Evolutionary conservation across 2,888 invertebrate species (phyloP).

Genomic region (Leptinotarsa haldemani): DNA sequence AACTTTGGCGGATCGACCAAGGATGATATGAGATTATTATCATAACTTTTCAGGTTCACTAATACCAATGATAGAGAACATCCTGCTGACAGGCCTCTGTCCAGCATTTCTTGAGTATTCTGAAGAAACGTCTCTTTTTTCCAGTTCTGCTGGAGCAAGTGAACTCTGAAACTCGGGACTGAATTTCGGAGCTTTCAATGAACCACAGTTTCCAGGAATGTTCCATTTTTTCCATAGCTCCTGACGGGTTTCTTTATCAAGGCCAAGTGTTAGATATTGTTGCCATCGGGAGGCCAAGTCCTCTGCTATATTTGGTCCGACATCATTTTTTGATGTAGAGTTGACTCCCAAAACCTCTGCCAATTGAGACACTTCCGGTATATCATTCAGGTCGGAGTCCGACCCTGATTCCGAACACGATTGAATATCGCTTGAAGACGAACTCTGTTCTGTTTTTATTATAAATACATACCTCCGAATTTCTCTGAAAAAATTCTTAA

Average conservation of each 20-base stretch:
- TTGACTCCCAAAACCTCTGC: not conserved
- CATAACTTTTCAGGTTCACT: too few species aligned
- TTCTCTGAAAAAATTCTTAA: too few species aligned
- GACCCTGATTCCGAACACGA: too few species aligned
- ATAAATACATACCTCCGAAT: too few species aligned
- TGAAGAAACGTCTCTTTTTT: not conserved
- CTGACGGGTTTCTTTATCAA: not conserved
- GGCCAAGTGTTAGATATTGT: not conserved
- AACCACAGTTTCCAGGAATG: not conserved
- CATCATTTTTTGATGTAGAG: not conserved
- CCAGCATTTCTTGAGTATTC: not conserved
- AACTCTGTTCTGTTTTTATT: too few species aligned
- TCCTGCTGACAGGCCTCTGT: not conserved
- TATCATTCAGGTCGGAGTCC: too few species aligned
- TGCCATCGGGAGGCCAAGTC: not conserved
- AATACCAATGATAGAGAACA: too few species aligned
- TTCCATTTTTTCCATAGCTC: not conserved
- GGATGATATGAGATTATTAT: too few species aligned
- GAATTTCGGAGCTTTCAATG: not conserved
- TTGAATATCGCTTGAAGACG: too few species aligned
- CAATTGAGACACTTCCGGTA: not conserved
- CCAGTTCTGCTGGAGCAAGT: not conserved
- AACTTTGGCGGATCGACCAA: too few species aligned
- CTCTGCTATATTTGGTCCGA: not conserved
- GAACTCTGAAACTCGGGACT: not conserved